These are phyloP conservation scores for Gadus macrocephalus DNA, from an alignment of 2,113 vertebrate species.

Conservation along the genomic window DNA sequence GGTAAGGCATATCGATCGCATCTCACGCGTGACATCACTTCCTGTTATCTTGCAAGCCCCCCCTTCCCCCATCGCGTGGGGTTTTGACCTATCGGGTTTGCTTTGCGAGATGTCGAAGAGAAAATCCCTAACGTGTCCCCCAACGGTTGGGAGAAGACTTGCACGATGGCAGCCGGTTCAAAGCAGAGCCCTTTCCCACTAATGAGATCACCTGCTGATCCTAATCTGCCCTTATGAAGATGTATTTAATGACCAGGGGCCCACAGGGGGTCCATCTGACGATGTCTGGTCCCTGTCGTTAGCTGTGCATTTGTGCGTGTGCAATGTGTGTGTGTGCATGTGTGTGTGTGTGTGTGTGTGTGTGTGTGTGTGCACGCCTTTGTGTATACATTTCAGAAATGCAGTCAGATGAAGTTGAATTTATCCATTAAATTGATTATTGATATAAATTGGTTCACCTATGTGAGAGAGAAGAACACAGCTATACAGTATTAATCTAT, in stretches of 20 bases:
- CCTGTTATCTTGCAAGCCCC: conserved; percentile 20
- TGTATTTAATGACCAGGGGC: conserved; percentile 29
- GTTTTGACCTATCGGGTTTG: conserved; percentile 23
- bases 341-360: no score
- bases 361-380: conserved; percentile 16
- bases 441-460: no score
- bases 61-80: conserved; percentile 7
- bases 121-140: conserved; percentile 33
- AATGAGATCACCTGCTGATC: conserved; percentile 43
- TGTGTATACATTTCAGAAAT: no score
- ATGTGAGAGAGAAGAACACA: no score
- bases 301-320: conserved; percentile 3
- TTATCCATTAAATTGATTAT: no score
- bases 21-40: conserved; percentile 15
- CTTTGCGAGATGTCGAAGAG: conserved; percentile 32
- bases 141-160: conserved; percentile 20
- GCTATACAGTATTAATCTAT: no score
- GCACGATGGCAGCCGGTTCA: conserved; percentile 22
- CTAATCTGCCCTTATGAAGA: conserved; percentile 41
- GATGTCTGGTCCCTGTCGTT: conserved; percentile 28
- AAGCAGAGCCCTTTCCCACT: conserved; percentile 22
- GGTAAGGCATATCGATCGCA: conserved; percentile 26
- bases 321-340: no score
- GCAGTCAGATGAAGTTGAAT: no score
- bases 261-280: conserved; percentile 39